Evolutionary conservation across 1,140 invertebrate species (phyloP), one percentile per base, ranked within the genome.

Genomic region (Nomia melanderi): DNA sequence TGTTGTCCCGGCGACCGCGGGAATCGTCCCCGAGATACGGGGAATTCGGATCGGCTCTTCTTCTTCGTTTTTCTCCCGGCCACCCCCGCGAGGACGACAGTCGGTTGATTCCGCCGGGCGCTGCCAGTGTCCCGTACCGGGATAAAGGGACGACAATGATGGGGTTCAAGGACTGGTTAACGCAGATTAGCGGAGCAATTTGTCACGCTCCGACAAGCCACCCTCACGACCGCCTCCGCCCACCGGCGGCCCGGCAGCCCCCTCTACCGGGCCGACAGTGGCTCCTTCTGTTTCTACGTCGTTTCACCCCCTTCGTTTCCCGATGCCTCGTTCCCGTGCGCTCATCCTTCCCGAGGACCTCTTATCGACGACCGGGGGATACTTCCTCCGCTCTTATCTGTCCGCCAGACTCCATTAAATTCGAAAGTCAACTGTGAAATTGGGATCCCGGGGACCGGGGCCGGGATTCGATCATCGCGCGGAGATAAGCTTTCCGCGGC

Each of bases 151-250:
- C 80, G 77, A 89, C 82, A 85, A 90, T 83, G 82, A 86, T 77
- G 86, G 82, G 86, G 81, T 83, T 88, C 82, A 88, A 89, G 86
- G 88, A 83, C 88, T 91, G 89, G 87, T 91, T 90, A 90, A 90
- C 88, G 88, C 88, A 91, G 90, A 91, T 91, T 91, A 90, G 88
- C 88, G 78, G 80, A 87, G 85, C 88, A 87, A 91, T 91, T 91
- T 89, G 88, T 91, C 90, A 91, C 88, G 87, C 87, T 89, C 82
- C 87, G 90, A 90, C 90, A 90, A 89, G 77, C 85, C 83, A 81
- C 84, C 81, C 78, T 81, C 81, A 72, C 74, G 73, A 70, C 31
- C 47, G 50, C 47, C 57, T 44, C 63, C 41, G 41, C n/a, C n/a
- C n/a, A n/a, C 41, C 41, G 41, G 41, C 41, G 41, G 20, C 31